phyloP scores from a whole-genome alignment of 2,113 vertebrate genomes.

The Sprattus sprattus region DNA sequence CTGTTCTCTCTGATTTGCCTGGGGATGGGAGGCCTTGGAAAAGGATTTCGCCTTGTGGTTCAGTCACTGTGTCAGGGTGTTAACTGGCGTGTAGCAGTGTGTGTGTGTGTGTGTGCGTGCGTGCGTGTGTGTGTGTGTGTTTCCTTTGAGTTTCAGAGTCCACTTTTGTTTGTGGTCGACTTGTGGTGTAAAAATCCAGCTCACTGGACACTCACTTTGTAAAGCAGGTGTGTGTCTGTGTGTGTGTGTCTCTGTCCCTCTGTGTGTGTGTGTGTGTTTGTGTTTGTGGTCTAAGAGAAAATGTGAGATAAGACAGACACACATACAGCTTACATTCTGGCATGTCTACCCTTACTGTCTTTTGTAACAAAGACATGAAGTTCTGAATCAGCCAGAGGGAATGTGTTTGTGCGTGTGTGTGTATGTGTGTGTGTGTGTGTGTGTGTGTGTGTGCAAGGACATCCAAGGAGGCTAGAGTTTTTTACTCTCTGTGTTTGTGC shows the following conservation, averaged over 20 bases:
- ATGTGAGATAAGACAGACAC: neutral
- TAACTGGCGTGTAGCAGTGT: neutral
- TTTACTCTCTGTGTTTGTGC: neutral
- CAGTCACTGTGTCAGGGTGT: neutral
- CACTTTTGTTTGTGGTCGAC: neutral
- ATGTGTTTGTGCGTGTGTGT: neutral
- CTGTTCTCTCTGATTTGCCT: neutral
- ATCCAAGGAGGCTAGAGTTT: too few species aligned
- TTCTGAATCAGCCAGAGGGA: neutral
- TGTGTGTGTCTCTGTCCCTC: neutral
- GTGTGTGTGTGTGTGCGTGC: neutral
- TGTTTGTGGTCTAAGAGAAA: neutral
- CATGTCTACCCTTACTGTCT: neutral
- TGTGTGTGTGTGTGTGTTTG: neutral
- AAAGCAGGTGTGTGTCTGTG: neutral
- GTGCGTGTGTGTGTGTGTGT: neutral
- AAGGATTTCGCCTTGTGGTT: neutral
- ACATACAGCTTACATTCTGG: neutral
- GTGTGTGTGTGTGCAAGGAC: slow-evolving; percentile 3
- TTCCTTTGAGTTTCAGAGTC: neutral
- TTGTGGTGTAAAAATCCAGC: neutral
- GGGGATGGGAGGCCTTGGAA: neutral
- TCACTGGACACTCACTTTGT: too few species aligned
- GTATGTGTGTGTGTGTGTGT: neutral
- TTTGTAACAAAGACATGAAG: neutral